phyloP scores from a whole-genome alignment of 2,113 vertebrate genomes.

The Isurus oxyrinchus region DNA sequence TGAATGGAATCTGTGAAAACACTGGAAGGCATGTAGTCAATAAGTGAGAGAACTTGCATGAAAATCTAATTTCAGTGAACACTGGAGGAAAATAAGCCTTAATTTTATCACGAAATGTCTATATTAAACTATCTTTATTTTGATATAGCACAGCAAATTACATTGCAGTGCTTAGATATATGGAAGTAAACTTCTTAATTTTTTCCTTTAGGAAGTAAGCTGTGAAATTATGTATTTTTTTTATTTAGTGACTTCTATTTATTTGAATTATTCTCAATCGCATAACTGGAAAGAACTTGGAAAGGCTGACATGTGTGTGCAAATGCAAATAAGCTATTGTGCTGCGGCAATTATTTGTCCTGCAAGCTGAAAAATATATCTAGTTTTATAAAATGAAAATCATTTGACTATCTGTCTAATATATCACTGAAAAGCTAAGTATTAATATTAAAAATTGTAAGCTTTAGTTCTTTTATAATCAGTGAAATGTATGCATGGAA shows the following conservation, averaged over 20 bases:
- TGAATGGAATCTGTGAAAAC: background rate
- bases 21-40: background rate
- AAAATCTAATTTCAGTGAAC: slow-evolving; percentile 21
- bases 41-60: background rate
- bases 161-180: background rate
- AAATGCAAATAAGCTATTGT: background rate
- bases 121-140: background rate
- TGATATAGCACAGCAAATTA: slow-evolving; percentile 1
- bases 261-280: background rate
- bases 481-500: background rate
- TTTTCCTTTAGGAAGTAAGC: background rate
- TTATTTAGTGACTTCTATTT: slow-evolving; percentile 21
- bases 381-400: background rate
- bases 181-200: background rate
- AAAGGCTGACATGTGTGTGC: background rate
- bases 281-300: background rate
- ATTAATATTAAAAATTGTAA: background rate
- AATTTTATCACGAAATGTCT: background rate
- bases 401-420: background rate
- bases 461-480: background rate
- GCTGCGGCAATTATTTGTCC: background rate
- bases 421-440: background rate
- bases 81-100: background rate
- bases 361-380: background rate
- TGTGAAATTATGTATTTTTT: background rate